A percentile compares a stretch with the other conserved stretches of the same genome.
Evolutionary conservation across 2,113 vertebrate species (phyloP).

Genomic region (Reinhardtius hippoglossoides): DNA sequence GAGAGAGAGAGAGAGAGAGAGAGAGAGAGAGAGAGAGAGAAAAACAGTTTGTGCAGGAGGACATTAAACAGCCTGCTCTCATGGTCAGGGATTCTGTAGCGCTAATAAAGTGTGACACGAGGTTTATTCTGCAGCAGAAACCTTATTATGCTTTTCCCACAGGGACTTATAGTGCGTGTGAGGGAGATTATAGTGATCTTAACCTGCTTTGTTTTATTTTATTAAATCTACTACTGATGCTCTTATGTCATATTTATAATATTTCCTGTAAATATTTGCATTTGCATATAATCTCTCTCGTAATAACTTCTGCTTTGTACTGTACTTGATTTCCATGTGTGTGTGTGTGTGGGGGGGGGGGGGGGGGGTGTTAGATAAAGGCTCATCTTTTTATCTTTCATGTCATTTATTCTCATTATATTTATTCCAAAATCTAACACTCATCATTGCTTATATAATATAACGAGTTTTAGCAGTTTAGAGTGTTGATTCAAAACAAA

Average conservation of each 20-base stretch:
- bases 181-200: not conserved
- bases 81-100: not conserved
- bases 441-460: too few species aligned
- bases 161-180: not conserved
- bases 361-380: not conserved
- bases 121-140: conserved; percentile 6
- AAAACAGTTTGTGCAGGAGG: conserved; percentile 20
- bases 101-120: conserved; percentile 4
- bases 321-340: too few species aligned
- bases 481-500: too few species aligned
- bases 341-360: too few species aligned
- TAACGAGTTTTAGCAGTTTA: too few species aligned
- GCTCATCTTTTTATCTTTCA: not conserved
- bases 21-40: not conserved
- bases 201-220: not conserved
- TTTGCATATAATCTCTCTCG: not conserved
- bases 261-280: not conserved
- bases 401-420: not conserved
- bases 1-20: too few species aligned
- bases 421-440: too few species aligned
- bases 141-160: not conserved
- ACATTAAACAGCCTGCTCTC: conserved; percentile 24
- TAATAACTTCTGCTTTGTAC: not conserved
- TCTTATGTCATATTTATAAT: not conserved
- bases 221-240: not conserved